These are phyloP conservation scores for Biston stratarius DNA, from an alignment of 2,888 invertebrate species.

Conservation along the genomic window DNA sequence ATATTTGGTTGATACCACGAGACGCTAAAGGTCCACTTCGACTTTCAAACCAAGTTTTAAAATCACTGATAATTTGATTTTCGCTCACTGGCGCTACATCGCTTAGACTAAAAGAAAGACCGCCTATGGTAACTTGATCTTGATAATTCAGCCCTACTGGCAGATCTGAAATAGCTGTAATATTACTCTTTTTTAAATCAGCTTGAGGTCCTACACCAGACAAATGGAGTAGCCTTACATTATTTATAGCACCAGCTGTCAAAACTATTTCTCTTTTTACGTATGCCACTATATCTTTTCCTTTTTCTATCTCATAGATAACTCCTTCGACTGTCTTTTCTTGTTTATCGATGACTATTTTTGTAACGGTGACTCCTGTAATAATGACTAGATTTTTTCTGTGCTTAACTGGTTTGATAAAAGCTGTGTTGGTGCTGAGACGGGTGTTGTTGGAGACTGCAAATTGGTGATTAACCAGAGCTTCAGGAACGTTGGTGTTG, in stretches of 20 bases:
- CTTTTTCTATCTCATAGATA: slow-evolving; percentile 75
- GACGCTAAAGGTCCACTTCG: slow-evolving; percentile 76
- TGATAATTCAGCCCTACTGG: slow-evolving; percentile 80
- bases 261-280: slow-evolving; percentile 78
- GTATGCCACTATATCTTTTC: slow-evolving; percentile 74
- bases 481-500: slow-evolving; percentile 77
- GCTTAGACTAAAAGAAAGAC: slow-evolving; percentile 72
- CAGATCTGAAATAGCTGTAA: slow-evolving; percentile 66
- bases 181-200: slow-evolving; percentile 73
- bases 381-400: slow-evolving; percentile 75
- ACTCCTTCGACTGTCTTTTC: slow-evolving; percentile 76
- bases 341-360: slow-evolving; percentile 71
- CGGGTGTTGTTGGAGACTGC: slow-evolving; percentile 76
- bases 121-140: slow-evolving; percentile 80
- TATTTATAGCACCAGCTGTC: slow-evolving; percentile 78
- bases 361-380: slow-evolving; percentile 76
- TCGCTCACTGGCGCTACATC: slow-evolving; percentile 71
- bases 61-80: slow-evolving; percentile 71
- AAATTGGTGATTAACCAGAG: slow-evolving; percentile 77
- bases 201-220: slow-evolving; percentile 77
- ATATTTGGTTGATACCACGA: slow-evolving; percentile 78
- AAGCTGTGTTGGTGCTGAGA: slow-evolving; percentile 76
- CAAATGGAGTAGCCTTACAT: slow-evolving; percentile 74
- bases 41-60: slow-evolving; percentile 79
- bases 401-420: slow-evolving; percentile 73